Percentiles rank a stretch among this genome's conserved stretches.
phyloP scores from a whole-genome alignment of 2,888 invertebrate species.

The Smittia sp. region DNA sequence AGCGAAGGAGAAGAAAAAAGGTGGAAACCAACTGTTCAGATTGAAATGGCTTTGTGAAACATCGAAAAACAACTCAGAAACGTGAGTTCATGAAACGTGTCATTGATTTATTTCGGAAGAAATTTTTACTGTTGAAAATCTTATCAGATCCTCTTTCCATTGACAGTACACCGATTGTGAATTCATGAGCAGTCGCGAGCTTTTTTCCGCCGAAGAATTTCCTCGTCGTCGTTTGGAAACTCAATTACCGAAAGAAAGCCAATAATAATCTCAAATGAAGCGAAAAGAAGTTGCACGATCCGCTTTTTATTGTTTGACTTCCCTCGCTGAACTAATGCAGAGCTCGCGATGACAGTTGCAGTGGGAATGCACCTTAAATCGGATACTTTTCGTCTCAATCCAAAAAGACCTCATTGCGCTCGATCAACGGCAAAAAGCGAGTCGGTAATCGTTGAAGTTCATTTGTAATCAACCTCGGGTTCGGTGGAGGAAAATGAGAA shows the following conservation, averaged over 20 bases:
- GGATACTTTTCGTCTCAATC: not conserved
- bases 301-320: conserved; percentile 9
- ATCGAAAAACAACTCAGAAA: not conserved
- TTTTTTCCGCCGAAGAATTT: not conserved
- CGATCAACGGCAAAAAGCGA: not conserved
- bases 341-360: conserved; percentile 7
- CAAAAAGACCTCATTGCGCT: not conserved
- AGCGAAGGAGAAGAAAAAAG: not conserved
- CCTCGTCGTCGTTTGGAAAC: not conserved
- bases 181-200: not conserved
- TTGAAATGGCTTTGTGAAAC: not conserved
- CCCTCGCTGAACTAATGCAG: not conserved
- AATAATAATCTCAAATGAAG: conserved; percentile 8
- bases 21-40: conserved; percentile 12
- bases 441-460: conserved; percentile 1
- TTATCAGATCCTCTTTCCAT: conserved; percentile 20
- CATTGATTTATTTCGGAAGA: conserved; percentile 32
- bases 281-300: not conserved
- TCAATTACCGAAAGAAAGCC: not conserved
- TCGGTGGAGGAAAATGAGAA: not conserved
- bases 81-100: conserved; percentile 30
- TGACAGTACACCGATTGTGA: conserved; percentile 22
- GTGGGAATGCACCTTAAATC: not conserved
- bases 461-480: conserved; percentile 2
- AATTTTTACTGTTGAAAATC: conserved; percentile 1